Evolutionary conservation across 2,797 vertebrate genomes (phyloP).

Genomic region (Platyrinchus mystaceus): DNA sequence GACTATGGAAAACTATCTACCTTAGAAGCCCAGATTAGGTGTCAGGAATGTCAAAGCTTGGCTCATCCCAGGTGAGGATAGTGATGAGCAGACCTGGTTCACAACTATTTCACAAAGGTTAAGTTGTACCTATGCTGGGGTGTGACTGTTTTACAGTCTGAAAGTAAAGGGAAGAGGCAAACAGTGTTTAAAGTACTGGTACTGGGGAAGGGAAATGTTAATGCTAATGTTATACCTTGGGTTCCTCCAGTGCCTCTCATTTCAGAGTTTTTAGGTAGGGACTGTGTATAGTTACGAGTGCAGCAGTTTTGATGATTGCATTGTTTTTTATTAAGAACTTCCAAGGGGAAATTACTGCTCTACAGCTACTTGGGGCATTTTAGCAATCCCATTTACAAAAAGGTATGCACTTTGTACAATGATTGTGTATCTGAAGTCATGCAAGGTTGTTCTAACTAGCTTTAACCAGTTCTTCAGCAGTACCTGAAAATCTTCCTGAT

Average conservation of each 20-base stretch:
- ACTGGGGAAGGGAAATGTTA: background rate
- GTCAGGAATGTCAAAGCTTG: background rate
- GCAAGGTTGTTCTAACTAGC: background rate
- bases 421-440: background rate
- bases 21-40: background rate
- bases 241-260: background rate
- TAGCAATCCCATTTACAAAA: background rate
- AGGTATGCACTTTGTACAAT: background rate
- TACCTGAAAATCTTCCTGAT: background rate
- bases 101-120: background rate
- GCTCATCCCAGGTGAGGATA: background rate
- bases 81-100: background rate
- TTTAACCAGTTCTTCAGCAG: background rate
- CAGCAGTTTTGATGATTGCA: background rate
- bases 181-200: rapidly evolving
- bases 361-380: background rate
- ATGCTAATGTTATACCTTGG: background rate
- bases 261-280: background rate
- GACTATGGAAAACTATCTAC: background rate
- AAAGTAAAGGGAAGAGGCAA: background rate
- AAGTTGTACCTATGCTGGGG: background rate
- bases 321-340: background rate
- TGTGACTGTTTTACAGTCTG: background rate
- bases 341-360: background rate
- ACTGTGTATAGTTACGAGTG: background rate